A percentile compares a stretch with the other conserved stretches of the same genome.
These are phyloP conservation scores for Aphaenogaster rudis DNA, from an alignment of 1,140 invertebrate species.

Conservation along the genomic window DNA sequence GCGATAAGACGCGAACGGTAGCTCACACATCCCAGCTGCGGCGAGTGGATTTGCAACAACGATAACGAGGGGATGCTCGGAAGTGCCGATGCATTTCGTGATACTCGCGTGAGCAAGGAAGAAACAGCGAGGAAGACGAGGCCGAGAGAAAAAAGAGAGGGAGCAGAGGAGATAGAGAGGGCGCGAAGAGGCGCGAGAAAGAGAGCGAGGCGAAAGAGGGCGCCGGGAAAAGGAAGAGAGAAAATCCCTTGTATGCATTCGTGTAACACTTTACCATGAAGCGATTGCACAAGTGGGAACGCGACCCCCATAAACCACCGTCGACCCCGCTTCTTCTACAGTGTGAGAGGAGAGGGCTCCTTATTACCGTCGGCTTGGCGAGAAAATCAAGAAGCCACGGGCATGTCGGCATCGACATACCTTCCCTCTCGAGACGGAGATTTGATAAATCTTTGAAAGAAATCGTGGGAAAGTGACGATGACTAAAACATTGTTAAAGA, in stretches of 20 bases:
- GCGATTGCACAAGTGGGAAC: constrained; percentile 74
- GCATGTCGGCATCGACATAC: constrained; percentile 64
- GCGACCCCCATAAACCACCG: constrained; percentile 77
- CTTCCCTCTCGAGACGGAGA: constrained; percentile 26
- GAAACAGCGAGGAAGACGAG: constrained; percentile 28
- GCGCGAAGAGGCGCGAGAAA: constrained; percentile 11
- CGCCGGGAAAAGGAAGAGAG: constrained; percentile 45
- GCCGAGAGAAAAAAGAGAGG: neutral
- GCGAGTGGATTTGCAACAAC: constrained; percentile 51
- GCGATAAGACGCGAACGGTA: constrained; percentile 52
- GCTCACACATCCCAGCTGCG: constrained; percentile 21
- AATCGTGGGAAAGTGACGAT: constrained; percentile 30
- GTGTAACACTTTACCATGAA: constrained; percentile 75
- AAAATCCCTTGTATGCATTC: constrained; percentile 66
- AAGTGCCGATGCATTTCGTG: constrained; percentile 38
- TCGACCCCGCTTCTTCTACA: constrained; percentile 72
- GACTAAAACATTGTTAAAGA: constrained; percentile 21
- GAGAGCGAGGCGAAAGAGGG: constrained; percentile 11
- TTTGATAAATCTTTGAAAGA: constrained; percentile 64
- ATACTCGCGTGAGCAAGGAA: constrained; percentile 36
- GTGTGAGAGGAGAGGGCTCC: constrained; percentile 68
- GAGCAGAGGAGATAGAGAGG: constrained; percentile 11
- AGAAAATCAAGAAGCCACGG: constrained; percentile 69
- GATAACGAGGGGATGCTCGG: constrained; percentile 57
- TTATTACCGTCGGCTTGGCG: constrained; percentile 67